A percentile compares a stretch with the other conserved stretches of the same genome.
phyloP scores from a whole-genome alignment of 1,140 invertebrate species.

The Hycleus phaleratus region DNA sequence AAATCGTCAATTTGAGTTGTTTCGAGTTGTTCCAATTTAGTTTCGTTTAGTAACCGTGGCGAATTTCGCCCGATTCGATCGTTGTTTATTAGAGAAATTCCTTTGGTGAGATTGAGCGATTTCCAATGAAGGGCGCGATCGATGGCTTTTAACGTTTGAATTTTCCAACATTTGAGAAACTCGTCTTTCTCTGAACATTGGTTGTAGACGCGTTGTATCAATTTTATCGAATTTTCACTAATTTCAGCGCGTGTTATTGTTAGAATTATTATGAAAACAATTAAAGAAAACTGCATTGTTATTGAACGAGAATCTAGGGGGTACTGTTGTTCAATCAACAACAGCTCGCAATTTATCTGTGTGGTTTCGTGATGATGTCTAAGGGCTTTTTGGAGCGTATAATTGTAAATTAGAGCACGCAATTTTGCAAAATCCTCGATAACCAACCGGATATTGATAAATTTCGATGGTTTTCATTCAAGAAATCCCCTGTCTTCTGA shows the following conservation, averaged over 20 bases:
- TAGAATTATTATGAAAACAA: background rate
- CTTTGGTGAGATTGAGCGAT: slow-evolving; percentile 53
- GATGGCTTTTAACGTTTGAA: slow-evolving; percentile 53
- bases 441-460: no score
- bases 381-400: slow-evolving; percentile 15
- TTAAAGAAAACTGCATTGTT: background rate
- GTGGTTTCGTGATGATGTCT: slow-evolving; percentile 2
- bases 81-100: slow-evolving; percentile 43
- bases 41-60: slow-evolving; percentile 35
- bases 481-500: no score
- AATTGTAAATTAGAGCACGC: background rate
- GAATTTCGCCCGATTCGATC: slow-evolving; percentile 6
- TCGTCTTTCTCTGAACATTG: slow-evolving; percentile 54
- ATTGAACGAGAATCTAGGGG: background rate
- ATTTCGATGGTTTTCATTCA: no score
- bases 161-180: slow-evolving; percentile 58
- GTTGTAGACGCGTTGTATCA: slow-evolving; percentile 49
- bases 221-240: background rate
- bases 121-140: slow-evolving; percentile 56
- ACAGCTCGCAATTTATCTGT: slow-evolving; percentile 8
- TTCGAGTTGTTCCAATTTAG: slow-evolving; percentile 45
- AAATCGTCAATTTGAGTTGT: slow-evolving; percentile 47
- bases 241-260: background rate
- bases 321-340: no score
- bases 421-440: no score